phyloP scores from a whole-genome alignment of 2,113 vertebrate species.

The Erythrolamprus reginae region DNA sequence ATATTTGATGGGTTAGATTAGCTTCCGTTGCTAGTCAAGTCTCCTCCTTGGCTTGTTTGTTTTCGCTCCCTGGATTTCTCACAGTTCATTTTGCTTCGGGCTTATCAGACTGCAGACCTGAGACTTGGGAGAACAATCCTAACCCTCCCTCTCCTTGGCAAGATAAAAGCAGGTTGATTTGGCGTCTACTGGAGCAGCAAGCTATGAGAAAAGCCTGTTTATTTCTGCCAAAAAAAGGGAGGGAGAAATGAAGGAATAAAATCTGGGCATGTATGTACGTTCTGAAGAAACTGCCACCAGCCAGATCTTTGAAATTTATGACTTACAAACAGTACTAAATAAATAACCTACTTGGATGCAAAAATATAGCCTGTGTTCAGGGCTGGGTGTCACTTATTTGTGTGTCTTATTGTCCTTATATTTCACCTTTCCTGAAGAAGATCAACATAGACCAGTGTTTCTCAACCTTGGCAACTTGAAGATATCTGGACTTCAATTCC shows the following conservation, averaged over 20 bases:
- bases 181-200: constrained; percentile 48
- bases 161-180: constrained; percentile 66
- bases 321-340: not conserved
- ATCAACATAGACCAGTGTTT: not conserved
- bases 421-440: not conserved
- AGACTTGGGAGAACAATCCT: constrained; percentile 71
- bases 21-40: constrained; percentile 39
- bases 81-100: constrained; percentile 81
- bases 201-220: constrained; percentile 36
- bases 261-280: not conserved
- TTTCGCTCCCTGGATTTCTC: constrained; percentile 77
- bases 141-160: constrained; percentile 72
- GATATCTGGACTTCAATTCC: too few relatives aligned
- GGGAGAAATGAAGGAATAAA: not conserved
- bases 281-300: not conserved
- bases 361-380: not conserved
- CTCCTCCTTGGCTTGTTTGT: constrained; percentile 53
- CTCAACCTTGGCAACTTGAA: too few relatives aligned
- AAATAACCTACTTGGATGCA: not conserved
- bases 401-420: not conserved
- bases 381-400: not conserved
- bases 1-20: constrained; percentile 33
- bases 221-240: not conserved
- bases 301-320: not conserved
- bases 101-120: constrained; percentile 73